Conservation (phyloP, 2,888 invertebrate species). For the Oligia strigilis region DNA sequence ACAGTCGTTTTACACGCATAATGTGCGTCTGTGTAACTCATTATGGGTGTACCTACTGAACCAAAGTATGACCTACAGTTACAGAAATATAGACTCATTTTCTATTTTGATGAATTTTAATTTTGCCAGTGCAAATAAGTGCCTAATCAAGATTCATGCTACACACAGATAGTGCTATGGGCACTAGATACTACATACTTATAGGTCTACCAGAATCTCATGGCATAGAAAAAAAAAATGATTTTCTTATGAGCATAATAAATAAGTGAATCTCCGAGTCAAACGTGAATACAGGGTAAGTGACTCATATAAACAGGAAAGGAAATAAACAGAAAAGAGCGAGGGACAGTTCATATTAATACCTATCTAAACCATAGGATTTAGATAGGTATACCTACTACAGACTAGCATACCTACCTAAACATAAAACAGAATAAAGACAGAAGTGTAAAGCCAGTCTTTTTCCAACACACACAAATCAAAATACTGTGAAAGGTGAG, state of each 20-base stretch:
- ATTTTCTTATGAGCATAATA: too few relatives aligned
- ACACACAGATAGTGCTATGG: too few relatives aligned
- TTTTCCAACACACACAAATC: not conserved
- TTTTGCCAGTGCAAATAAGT: too few relatives aligned
- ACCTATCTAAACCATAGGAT: too few relatives aligned
- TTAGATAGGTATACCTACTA: too few relatives aligned
- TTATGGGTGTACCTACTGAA: not conserved
- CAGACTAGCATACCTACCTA: too few relatives aligned
- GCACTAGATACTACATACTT: too few relatives aligned
- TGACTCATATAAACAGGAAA: not conserved
- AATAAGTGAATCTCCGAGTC: not conserved
- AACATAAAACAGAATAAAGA: not conserved
- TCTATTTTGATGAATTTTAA: not conserved
- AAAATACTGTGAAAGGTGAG: not conserved
- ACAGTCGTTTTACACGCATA: slow-evolving; percentile 2
- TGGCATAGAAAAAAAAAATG: too few relatives aligned
- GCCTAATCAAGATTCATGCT: too few relatives aligned
- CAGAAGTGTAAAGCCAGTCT: not conserved
- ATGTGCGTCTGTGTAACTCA: slow-evolving; percentile 6
- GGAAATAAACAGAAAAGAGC: not conserved
- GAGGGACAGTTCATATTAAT: too few relatives aligned
- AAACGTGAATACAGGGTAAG: not conserved
- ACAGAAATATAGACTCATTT: not conserved
- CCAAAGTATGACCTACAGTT: not conserved
- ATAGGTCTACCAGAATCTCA: too few relatives aligned